phyloP scores from a whole-genome alignment of 2,797 vertebrate species.

The Micromesistius poutassou region DNA sequence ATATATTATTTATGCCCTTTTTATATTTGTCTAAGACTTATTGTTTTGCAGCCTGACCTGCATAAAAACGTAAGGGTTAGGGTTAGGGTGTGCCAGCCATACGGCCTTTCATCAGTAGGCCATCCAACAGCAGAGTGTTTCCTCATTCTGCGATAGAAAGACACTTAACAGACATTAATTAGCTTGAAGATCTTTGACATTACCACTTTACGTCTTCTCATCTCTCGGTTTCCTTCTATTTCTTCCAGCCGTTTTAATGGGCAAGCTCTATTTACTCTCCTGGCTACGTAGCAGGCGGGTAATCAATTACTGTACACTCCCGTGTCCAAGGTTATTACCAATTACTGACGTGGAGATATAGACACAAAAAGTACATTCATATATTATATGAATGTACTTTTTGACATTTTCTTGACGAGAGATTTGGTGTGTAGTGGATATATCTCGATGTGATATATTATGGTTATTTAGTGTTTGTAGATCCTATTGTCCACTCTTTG shows the following conservation, averaged over 20 bases:
- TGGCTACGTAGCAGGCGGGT: not conserved
- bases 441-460: not conserved
- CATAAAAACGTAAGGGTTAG: not conserved
- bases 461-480: not conserved
- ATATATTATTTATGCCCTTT: constrained; percentile 60
- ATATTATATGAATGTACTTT: not conserved
- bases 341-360: not conserved
- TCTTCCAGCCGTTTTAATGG: not conserved
- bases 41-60: constrained; percentile 10
- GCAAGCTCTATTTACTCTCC: not conserved
- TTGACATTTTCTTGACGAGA: not conserved
- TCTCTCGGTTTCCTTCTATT: not conserved
- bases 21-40: constrained; percentile 20
- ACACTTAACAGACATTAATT: too few relatives aligned
- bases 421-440: not conserved
- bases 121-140: too few relatives aligned
- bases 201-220: not conserved
- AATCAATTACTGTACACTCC: not conserved
- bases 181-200: not conserved
- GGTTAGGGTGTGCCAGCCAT: too few relatives aligned
- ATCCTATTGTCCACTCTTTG: not conserved
- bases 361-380: too few relatives aligned
- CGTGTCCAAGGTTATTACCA: not conserved
- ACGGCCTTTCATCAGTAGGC: too few relatives aligned
- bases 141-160: too few relatives aligned